Evolutionary conservation across 2,888 invertebrate species (phyloP).

Genomic region (Drosophila meridionalis): DNA sequence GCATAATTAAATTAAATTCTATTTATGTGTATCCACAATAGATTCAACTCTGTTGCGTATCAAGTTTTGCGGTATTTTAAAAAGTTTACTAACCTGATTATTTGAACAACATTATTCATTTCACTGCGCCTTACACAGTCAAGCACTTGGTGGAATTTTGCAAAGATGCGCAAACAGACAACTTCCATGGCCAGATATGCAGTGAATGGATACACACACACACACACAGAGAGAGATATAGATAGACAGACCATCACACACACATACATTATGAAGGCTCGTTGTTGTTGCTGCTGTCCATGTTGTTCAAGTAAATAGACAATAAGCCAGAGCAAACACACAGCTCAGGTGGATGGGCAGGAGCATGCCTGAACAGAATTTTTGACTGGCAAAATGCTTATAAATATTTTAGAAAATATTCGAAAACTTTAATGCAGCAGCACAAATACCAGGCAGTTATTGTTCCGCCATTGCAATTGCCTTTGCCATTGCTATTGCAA

Average conservation of each 20-base stretch:
- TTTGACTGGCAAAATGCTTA: conserved; percentile 42
- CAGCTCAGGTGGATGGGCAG: conserved; percentile 14
- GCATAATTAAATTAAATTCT: not conserved
- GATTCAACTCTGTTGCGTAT: not conserved
- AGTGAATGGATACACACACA: conserved; percentile 10
- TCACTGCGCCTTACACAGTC: conserved; percentile 11
- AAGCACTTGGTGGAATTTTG: conserved; percentile 35
- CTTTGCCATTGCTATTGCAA: not conserved
- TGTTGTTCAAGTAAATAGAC: conserved; percentile 32
- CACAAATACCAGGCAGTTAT: conserved; percentile 45
- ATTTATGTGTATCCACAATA: not conserved
- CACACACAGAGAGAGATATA: not conserved
- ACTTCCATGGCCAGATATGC: conserved; percentile 22
- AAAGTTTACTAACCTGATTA: conserved; percentile 12
- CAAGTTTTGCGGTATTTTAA: not conserved
- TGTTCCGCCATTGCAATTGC: conserved; percentile 16
- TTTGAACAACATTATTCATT: conserved; percentile 20
- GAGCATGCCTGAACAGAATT: conserved; percentile 30
- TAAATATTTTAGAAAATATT: conserved; percentile 64
- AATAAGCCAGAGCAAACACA: conserved; percentile 26
- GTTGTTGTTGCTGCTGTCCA: conserved; percentile 2
- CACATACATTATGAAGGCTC: conserved; percentile 8
- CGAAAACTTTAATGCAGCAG: conserved; percentile 39
- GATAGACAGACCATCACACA: not conserved
- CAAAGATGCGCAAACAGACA: conserved; percentile 20